These are phyloP conservation scores for Ciconia maguari DNA, from an alignment of 2,113 vertebrate species.

Conservation along the genomic window DNA sequence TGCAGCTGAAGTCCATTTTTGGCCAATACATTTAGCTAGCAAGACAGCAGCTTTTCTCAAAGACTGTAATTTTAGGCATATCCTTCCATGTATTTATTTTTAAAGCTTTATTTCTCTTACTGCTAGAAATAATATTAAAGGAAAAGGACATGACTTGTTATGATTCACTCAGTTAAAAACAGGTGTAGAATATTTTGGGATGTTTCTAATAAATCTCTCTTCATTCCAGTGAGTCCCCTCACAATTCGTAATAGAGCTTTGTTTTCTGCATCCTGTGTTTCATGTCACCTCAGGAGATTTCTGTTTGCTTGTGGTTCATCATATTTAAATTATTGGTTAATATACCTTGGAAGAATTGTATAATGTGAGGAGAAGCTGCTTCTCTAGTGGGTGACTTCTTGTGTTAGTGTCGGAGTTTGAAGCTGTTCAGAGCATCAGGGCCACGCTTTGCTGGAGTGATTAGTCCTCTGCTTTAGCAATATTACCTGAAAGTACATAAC, in stretches of 20 bases:
- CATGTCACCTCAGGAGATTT: neutral
- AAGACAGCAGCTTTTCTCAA: neutral
- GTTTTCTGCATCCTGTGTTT: neutral
- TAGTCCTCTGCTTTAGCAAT: neutral
- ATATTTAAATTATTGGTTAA: neutral
- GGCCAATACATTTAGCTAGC: neutral
- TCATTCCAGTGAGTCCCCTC: neutral
- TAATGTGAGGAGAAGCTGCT: neutral
- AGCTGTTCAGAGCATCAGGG: neutral
- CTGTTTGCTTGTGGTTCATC: neutral
- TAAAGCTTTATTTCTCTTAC: neutral
- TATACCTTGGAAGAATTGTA: neutral
- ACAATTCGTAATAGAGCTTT: neutral
- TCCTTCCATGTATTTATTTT: neutral
- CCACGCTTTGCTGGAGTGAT: neutral
- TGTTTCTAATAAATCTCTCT: neutral
- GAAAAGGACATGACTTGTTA: neutral
- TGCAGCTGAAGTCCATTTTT: neutral
- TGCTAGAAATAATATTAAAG: neutral
- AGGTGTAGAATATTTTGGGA: neutral
- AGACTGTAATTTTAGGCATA: neutral
- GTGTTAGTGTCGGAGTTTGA: neutral
- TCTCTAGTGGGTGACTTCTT: neutral
- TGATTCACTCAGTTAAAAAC: neutral
- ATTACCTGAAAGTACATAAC: neutral